Conservation (phyloP, 2,888 invertebrate species). For the Noctua fimbriata region DNA sequence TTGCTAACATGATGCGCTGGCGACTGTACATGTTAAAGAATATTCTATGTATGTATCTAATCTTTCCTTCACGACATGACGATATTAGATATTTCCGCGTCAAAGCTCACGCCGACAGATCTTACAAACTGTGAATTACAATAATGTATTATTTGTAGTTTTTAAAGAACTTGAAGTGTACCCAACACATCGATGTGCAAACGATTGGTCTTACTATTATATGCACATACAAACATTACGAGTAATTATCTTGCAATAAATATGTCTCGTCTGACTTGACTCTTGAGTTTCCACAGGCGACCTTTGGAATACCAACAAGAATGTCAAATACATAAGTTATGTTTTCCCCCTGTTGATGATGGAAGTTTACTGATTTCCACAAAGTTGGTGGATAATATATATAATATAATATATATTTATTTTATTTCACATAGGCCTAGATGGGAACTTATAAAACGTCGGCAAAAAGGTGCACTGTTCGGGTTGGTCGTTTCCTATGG, state of each 20-base stretch:
- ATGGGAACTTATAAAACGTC: no score
- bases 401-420: no score
- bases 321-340: background rate
- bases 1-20: no score
- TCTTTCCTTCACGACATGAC: background rate
- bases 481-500: no score
- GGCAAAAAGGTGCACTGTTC: no score
- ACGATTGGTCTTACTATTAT: background rate
- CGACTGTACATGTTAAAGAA: no score
- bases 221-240: background rate
- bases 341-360: conserved; percentile 13
- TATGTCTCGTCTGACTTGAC: background rate
- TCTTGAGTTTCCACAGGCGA: background rate
- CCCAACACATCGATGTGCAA: background rate
- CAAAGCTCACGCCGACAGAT: background rate
- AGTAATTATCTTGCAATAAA: conserved; percentile 15
- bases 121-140: background rate
- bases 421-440: no score
- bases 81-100: background rate
- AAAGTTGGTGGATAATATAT: no score
- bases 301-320: conserved; percentile 6
- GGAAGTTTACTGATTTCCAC: background rate
- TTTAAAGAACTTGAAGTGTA: background rate
- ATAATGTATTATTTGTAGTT: background rate
- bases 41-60: background rate